Evolutionary conservation across 2,113 vertebrate species (phyloP), one percentile per base, ranked within the genome.

Genomic region (Nerophis ophidion): DNA sequence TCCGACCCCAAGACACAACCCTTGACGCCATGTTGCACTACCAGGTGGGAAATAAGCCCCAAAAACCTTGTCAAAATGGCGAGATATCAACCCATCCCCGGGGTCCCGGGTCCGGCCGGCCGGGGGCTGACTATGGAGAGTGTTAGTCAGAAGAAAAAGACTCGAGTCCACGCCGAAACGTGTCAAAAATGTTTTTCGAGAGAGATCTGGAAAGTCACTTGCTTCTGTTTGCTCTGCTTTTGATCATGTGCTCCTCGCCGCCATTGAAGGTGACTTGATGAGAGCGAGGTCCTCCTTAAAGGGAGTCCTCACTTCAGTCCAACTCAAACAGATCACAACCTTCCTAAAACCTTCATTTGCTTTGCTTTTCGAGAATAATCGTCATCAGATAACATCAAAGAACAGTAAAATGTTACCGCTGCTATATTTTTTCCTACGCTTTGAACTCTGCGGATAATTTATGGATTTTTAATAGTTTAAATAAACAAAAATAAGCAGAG

Each of bases 131-230:
- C 71, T 40, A 52, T 19, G 73, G 75, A 74, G 77, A 66, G 61
- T 63, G 70, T 74, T 72, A 82, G 79, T 80, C 77, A 76, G 64
- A 70, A 70, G 68, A 15, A 78, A 62, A 84, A 76, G 57, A 70
- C 60, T 74, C 45, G 16, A 45, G 69, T 53, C 75, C 48, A 52
- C 57, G 55, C 35, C 34, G 36, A 60, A 48, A 53, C 42, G 58
- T 4, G 33, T 55, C 47, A 58, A 59, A 55, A 58, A 6, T 57
- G 1, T 26, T 26, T 26, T 26, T 3, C 19, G 1, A 1, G 16
- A n/a, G 54, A 5, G 54, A 57, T 57, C 38, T 19, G 54, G 36
- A 19, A 17, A 44, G 16, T 44, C 5, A 54, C 5, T 56, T 60
- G 54, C 61, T 68, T 73, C 62, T 56, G 61, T 70, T 70, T 66